Evolutionary conservation across 2,888 invertebrate species (phyloP).

Genomic region (Monochamus alternatus): DNA sequence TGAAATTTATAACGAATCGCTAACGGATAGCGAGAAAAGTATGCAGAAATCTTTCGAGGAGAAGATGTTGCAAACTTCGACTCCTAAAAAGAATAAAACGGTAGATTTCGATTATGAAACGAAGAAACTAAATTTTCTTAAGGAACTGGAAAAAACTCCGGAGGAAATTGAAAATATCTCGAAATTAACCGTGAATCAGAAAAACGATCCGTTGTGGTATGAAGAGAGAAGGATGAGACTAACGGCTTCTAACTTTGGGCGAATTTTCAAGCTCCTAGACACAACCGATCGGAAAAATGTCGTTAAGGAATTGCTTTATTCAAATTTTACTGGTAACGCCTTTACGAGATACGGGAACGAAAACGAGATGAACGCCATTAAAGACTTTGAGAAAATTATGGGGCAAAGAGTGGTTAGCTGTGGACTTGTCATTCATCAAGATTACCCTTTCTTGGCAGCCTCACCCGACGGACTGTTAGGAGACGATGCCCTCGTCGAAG

Average conservation of each 20-base stretch:
- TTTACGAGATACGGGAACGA: conserved; percentile 56
- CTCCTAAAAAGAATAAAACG: conserved; percentile 19
- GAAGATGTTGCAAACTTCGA: conserved; percentile 18
- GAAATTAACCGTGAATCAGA: conserved; percentile 53
- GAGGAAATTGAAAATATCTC: conserved; percentile 51
- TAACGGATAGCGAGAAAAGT: conserved; percentile 38
- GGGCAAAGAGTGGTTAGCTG: conserved; percentile 49
- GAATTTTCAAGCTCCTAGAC: conserved; percentile 54
- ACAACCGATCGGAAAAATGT: conserved; percentile 52
- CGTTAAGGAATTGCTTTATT: conserved; percentile 52
- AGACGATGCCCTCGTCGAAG: conserved; percentile 55
- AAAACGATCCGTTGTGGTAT: conserved; percentile 54
- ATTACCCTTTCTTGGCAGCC: conserved; percentile 56
- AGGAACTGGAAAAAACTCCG: conserved; percentile 46
- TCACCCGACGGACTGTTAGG: conserved; percentile 58
- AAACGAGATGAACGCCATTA: conserved; percentile 55
- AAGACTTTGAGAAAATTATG: conserved; percentile 50
- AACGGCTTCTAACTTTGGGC: conserved; percentile 62
- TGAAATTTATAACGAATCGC: conserved; percentile 53
- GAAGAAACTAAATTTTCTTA: conserved; percentile 49
- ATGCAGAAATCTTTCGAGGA: conserved; percentile 31
- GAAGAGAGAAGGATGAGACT: conserved; percentile 59
- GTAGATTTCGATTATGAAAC: conserved; percentile 40
- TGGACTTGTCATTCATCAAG: conserved; percentile 55
- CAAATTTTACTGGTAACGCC: conserved; percentile 55